Evolutionary conservation across 2,888 invertebrate genomes (phyloP).

Genomic region (Rutpela maculata): DNA sequence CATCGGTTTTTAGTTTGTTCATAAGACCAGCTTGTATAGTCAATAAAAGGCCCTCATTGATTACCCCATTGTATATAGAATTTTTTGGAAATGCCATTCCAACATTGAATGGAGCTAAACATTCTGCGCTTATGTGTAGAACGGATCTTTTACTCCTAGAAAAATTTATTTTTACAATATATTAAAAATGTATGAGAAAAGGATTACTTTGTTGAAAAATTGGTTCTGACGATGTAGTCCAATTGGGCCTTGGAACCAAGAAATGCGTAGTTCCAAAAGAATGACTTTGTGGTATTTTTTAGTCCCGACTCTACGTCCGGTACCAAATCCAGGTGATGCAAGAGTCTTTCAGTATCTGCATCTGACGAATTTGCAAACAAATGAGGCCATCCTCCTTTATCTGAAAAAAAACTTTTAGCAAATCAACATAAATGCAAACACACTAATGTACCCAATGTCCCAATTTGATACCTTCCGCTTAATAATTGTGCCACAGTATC

Average conservation of each 20-base stretch:
- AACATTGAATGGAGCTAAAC: conserved; percentile 84
- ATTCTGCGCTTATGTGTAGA: conserved; percentile 84
- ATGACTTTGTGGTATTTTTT: conserved; percentile 83
- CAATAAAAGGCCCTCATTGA: conserved; percentile 79
- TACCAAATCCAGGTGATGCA: conserved; percentile 82
- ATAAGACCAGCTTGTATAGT: conserved; percentile 83
- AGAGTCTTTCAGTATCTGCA: conserved; percentile 77
- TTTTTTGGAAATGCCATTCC: conserved; percentile 80
- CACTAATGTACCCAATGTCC: conserved; percentile 79
- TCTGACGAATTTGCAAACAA: conserved; percentile 86
- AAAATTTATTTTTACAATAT: conserved; percentile 41
- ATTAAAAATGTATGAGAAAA: not conserved
- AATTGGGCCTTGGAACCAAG: conserved; percentile 84
- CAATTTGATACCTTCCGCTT: conserved; percentile 82
- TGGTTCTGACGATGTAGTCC: conserved; percentile 83
- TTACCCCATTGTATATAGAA: conserved; percentile 79
- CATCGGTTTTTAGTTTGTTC: conserved; percentile 81
- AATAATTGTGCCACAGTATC: conserved; percentile 82
- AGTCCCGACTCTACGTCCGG: conserved; percentile 81
- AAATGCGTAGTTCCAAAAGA: conserved; percentile 88
- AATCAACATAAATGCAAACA: not conserved
- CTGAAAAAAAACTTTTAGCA: conserved; percentile 70
- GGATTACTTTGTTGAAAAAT: conserved; percentile 79
- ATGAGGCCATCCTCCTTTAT: conserved; percentile 85
- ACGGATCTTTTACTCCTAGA: conserved; percentile 78